phyloP scores from a whole-genome alignment of 2,888 invertebrate species.

The Ecdyonurus torrentis region DNA sequence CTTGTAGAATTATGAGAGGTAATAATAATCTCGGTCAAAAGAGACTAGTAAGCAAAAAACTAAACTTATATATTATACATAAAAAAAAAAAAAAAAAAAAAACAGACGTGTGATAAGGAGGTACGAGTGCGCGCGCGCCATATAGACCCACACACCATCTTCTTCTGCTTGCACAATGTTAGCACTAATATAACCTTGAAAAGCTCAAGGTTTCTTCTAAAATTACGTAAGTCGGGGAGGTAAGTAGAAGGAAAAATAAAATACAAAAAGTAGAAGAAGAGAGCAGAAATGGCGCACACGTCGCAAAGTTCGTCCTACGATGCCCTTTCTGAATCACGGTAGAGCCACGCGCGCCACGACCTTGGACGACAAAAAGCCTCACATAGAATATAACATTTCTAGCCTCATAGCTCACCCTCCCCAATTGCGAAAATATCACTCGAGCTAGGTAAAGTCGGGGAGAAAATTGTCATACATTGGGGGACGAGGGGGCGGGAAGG shows the following conservation, averaged over 20 bases:
- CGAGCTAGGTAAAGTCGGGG: background rate
- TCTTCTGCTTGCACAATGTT: background rate
- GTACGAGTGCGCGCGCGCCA: background rate
- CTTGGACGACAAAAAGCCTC: no score
- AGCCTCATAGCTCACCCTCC: background rate
- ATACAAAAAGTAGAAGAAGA: no score
- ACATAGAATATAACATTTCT: background rate
- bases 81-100: background rate
- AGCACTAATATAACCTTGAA: background rate
- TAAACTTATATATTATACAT: background rate
- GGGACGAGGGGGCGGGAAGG: background rate
- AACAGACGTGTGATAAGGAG: background rate
- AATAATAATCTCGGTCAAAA: background rate
- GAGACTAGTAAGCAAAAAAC: no score
- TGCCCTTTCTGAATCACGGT: background rate
- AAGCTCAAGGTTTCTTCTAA: background rate
- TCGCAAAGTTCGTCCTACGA: background rate
- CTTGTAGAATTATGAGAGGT: no score
- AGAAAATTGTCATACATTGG: no score
- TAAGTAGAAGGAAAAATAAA: no score
- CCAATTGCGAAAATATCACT: background rate
- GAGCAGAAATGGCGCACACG: background rate
- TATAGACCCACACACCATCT: no score
- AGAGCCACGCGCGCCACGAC: background rate
- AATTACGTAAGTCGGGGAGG: background rate